Evolutionary conservation across 1,140 invertebrate genomes (phyloP), one percentile per base, ranked within the genome.

Genomic region (Hyles euphorbiae): DNA sequence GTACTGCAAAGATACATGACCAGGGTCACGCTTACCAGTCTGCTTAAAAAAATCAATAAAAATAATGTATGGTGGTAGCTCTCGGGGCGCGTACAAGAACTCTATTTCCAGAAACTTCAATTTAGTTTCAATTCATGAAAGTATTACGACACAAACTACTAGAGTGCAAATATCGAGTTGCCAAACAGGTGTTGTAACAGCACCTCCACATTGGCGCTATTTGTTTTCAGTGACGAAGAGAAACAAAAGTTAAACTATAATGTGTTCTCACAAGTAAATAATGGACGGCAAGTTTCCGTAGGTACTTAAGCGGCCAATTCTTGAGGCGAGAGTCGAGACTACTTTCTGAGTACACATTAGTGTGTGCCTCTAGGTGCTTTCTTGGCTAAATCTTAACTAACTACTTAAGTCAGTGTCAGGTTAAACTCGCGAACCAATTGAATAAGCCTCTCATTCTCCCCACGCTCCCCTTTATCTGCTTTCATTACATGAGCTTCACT

Each of bases 261-360:
- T 83, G 78, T 79, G 80, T 81, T 80, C 76, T 73, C 60, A 68
- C 70, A 76, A 81, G 77, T 83, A 85, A 83, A 74, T 85, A 85
- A 87, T 84, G 81, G 75, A 69, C 72, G 73, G 76, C 69, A 84
- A 87, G 83, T 87, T 87, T 81, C 76, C 68, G 75, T 71, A 74
- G 76, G 76, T 83, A 83, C 75, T 82, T 82, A 81, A 80, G 77
- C 71, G 74, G 78, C 78, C 77, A 77, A 81, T 82, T 83, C 79
- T 76, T 76, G 76, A 75, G 69, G 63, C 68, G 67, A 10, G 12
- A 52, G n/a, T n/a, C 33, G 53, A 76, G 76, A 78, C 80, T 82
- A 83, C 81, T 84, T 87, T 84, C 82, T 71, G 70, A 84, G 82
- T 75, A 84, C 77, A 85, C 84, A 84, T 87, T 87, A 87, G 75